phyloP scores from a whole-genome alignment of 2,113 vertebrate genomes.

The rat (Rattus norvegicus) region GRCr8 NC_086025.1:53647501-53648000 shows the following conservation, averaged over 20 bases:
- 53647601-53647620: not conserved
- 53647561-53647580: not conserved
- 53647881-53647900: not conserved
- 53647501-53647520: conserved; percentile 29
- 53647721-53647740: not conserved
- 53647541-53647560: not conserved
- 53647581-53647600: not conserved
- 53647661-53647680: not conserved
- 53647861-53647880: not conserved
- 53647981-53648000: not conserved
- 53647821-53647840: not conserved
- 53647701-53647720: not conserved
- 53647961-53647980: not conserved
- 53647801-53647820: not conserved
- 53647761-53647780: not conserved
- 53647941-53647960: not conserved
- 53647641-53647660: not conserved
- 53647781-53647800: not conserved
- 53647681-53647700: not conserved
- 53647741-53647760: not conserved
- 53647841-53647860: not conserved
- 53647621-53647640: not conserved
- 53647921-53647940: not conserved
- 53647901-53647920: not conserved
- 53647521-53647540: no score